Conservation (phyloP, 2,797 vertebrate genomes). For the Botia kubotai region DNA sequence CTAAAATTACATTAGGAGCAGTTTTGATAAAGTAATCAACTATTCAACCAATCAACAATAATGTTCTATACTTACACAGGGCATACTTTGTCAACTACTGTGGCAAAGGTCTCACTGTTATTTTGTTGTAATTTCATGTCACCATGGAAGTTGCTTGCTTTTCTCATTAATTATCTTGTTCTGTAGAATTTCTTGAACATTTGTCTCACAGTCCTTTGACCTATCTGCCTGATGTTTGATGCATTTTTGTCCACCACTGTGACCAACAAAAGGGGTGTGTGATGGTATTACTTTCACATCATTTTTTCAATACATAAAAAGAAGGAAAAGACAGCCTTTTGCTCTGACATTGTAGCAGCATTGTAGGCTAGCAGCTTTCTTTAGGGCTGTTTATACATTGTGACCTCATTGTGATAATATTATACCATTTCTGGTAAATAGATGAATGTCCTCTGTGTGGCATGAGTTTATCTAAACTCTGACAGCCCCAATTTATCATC, state of each 20-base stretch:
- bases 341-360: not conserved
- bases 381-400: not conserved
- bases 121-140: constrained; percentile 4
- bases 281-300: constrained; percentile 32
- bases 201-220: constrained; percentile 38
- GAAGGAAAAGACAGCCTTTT: not conserved
- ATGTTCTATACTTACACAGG: not conserved
- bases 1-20: not conserved
- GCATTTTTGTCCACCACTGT: constrained; percentile 32
- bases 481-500: constrained; percentile 66
- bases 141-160: constrained; percentile 4
- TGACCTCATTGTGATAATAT: constrained; percentile 1
- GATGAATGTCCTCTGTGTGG: constrained; percentile 55
- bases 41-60: not conserved
- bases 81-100: not conserved
- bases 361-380: not conserved
- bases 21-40: not conserved
- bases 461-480: constrained; percentile 65
- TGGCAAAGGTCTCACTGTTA: constrained; percentile 26
- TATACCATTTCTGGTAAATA: constrained; percentile 47
- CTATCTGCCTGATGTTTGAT: constrained; percentile 50
- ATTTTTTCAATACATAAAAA: constrained; percentile 8
- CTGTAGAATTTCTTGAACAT: constrained; percentile 56
- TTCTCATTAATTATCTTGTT: constrained; percentile 57
- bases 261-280: constrained; percentile 10